These are phyloP conservation scores for Bradypus variegatus DNA, from an alignment of 2,797 vertebrate genomes.

Conservation along the genomic window DNA sequence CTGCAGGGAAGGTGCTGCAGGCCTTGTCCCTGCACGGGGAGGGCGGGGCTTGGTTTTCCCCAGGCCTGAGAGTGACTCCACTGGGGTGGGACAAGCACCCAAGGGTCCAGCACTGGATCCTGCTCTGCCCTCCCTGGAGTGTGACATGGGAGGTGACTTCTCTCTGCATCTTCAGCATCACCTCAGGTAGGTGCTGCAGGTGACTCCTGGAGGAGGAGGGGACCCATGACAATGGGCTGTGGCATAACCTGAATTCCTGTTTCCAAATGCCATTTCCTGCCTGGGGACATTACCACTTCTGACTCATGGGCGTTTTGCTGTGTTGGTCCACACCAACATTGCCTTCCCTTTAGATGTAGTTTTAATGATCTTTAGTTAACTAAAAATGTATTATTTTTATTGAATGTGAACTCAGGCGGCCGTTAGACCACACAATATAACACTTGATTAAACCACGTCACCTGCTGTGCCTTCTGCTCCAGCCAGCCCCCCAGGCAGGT, in stretches of 20 bases:
- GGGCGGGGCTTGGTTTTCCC: neutral
- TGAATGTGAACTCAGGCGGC: neutral
- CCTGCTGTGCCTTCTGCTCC: accelerated
- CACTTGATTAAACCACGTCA: no score
- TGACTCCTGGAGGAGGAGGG: neutral
- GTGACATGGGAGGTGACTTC: no score
- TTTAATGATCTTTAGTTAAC: no score
- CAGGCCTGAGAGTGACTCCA: neutral
- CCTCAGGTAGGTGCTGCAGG: no score
- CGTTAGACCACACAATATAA: accelerated
- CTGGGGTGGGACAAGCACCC: no score
- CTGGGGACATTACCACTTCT: accelerated
- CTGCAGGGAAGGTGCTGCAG: no score
- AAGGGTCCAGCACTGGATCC: no score
- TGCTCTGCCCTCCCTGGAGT: neutral
- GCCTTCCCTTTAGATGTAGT: neutral
- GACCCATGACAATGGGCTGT: accelerated
- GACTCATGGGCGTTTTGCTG: accelerated
- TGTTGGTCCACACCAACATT: accelerated
- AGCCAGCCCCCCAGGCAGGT: neutral
- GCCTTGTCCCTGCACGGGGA: neutral
- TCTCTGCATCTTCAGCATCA: no score
- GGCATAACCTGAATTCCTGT: accelerated
- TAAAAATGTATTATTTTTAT: no score
- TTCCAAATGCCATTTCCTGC: neutral